Conservation (phyloP, 2,888 invertebrate species). For the Dascillus cervinus region DNA sequence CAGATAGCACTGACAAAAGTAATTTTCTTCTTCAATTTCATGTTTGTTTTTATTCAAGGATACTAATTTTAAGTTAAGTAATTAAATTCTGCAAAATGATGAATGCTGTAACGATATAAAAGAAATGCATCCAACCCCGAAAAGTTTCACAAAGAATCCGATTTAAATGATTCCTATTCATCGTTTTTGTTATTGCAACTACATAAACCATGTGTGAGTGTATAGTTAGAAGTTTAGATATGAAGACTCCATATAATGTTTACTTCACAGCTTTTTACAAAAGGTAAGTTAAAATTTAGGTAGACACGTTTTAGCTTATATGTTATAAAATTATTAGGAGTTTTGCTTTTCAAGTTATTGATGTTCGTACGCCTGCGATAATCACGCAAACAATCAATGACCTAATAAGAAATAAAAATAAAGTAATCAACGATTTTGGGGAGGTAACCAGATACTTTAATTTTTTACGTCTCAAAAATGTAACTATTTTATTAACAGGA, state of each 20-base stretch:
- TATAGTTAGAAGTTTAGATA: slow-evolving; percentile 33
- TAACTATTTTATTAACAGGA: slow-evolving; percentile 43
- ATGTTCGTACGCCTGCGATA: slow-evolving; percentile 80
- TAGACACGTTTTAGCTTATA: slow-evolving; percentile 7
- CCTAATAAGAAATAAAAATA: slow-evolving; percentile 60
- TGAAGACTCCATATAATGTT: slow-evolving; percentile 50
- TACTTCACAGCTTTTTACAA: slow-evolving; percentile 56
- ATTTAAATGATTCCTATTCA: too few species aligned
- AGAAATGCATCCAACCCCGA: too few species aligned
- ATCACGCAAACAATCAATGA: slow-evolving; percentile 80
- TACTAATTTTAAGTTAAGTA: too few species aligned
- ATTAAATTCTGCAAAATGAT: too few species aligned
- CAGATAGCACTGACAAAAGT: too few species aligned
- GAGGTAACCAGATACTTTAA: slow-evolving; percentile 54
- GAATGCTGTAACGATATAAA: too few species aligned
- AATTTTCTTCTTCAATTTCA: too few species aligned
- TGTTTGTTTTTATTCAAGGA: too few species aligned
- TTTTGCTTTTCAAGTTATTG: slow-evolving; percentile 78
- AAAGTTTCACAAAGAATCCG: too few species aligned
- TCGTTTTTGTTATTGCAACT: too few species aligned
- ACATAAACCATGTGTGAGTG: too few species aligned
- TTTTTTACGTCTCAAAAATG: slow-evolving; percentile 10
- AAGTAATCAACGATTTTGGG: slow-evolving; percentile 52
- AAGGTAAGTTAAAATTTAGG: slow-evolving; percentile 39
- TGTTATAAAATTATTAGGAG: slow-evolving; percentile 54